Percentiles rank a stretch among this genome's conserved stretches.
These are phyloP conservation scores for Kuschelorhynchus macadamiae DNA, from an alignment of 2,888 invertebrate genomes.

Conservation along the genomic window DNA sequence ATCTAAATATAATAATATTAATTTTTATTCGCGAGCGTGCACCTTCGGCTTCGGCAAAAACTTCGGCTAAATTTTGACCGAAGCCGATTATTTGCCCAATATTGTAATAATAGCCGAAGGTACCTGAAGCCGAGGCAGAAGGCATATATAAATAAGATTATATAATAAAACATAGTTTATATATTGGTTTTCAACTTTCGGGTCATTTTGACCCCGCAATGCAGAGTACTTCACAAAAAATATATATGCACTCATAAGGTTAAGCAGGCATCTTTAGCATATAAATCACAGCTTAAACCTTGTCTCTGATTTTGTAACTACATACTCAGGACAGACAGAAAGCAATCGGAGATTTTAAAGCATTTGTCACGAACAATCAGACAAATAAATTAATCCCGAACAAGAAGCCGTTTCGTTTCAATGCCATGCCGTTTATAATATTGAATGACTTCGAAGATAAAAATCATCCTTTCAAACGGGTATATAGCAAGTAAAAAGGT, in stretches of 20 bases:
- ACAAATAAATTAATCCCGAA: constrained; percentile 41
- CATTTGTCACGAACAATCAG: constrained; percentile 36
- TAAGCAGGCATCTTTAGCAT: not conserved
- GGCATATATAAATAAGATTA: too few relatives aligned
- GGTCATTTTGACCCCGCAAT: too few relatives aligned
- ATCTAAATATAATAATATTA: too few relatives aligned
- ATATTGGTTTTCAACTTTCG: too few relatives aligned
- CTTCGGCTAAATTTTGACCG: too few relatives aligned
- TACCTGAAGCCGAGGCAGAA: too few relatives aligned
- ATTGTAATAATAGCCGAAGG: too few relatives aligned
- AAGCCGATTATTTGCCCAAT: too few relatives aligned
- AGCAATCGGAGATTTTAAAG: constrained; percentile 2
- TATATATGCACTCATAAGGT: not conserved
- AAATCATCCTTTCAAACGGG: constrained; percentile 48
- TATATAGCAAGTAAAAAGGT: constrained; percentile 48
- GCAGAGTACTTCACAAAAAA: too few relatives aligned
- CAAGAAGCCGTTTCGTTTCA: constrained; percentile 43
- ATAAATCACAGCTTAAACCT: not conserved
- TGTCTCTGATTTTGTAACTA: not conserved
- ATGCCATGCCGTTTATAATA: constrained; percentile 48
- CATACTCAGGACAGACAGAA: not conserved
- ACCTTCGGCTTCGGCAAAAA: too few relatives aligned
- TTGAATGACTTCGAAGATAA: constrained; percentile 49
- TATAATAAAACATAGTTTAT: too few relatives aligned
- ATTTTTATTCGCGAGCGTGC: too few relatives aligned